phyloP scores from a whole-genome alignment of 2,113 vertebrate species.

The Atrichornis clamosus region DNA sequence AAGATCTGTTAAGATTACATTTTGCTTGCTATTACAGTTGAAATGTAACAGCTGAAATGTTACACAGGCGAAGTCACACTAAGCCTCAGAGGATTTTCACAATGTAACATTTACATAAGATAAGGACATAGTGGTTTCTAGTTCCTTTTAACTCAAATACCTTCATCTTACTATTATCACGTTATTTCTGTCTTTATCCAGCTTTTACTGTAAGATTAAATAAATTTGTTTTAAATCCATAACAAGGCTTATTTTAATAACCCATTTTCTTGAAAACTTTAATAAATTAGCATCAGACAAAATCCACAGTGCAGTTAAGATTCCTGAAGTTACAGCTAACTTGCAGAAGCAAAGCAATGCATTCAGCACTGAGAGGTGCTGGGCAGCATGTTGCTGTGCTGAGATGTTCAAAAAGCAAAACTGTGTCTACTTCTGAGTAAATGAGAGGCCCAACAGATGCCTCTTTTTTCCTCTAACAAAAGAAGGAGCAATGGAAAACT shows the following conservation, averaged over 20 bases:
- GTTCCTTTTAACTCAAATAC: conserved; percentile 51
- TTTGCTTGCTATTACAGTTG: conserved; percentile 50
- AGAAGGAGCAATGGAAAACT: background rate
- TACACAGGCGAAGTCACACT: conserved; percentile 40
- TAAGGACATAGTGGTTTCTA: conserved; percentile 37
- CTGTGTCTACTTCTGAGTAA: background rate
- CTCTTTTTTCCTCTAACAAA: background rate
- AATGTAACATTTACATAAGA: conserved; percentile 44
- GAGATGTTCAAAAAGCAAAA: background rate
- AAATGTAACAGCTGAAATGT: conserved; percentile 51
- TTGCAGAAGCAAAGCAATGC: background rate
- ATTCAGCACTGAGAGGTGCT: background rate
- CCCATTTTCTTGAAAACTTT: background rate
- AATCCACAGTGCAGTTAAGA: background rate
- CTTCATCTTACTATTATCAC: conserved; percentile 27
- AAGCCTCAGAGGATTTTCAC: conserved; percentile 63
- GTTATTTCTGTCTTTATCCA: conserved; percentile 12
- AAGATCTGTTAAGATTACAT: conserved; percentile 49
- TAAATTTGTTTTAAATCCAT: background rate
- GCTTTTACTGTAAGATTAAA: background rate
- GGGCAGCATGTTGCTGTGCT: background rate
- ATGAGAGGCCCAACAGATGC: background rate
- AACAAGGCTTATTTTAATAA: background rate
- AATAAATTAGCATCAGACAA: background rate
- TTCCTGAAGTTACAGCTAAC: background rate